Conservation (phyloP, 2,797 vertebrate species). For the Oryzias dopingdopingensis region DNA sequence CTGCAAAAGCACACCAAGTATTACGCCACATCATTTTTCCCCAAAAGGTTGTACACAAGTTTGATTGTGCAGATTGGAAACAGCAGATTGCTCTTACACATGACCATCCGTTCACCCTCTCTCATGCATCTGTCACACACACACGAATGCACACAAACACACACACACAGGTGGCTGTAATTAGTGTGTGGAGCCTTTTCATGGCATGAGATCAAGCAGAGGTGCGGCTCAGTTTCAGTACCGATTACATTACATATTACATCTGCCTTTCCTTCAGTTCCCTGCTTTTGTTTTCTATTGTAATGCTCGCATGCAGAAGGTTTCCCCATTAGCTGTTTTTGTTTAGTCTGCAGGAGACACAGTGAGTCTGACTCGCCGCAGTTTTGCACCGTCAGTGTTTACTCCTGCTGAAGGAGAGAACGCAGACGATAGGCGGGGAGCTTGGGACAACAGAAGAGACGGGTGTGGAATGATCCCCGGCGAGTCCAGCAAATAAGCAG, state of each 20-base stretch:
- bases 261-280: conserved; percentile 48
- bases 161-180: conserved; percentile 74
- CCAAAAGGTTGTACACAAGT: conserved; percentile 10
- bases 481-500: conserved; percentile 21
- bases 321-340: conserved; percentile 51
- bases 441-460: conserved; percentile 46
- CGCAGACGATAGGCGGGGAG: conserved; percentile 34
- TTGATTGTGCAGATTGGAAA: conserved; percentile 43
- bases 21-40: conserved; percentile 31
- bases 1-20: background rate
- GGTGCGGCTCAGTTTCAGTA: conserved; percentile 57
- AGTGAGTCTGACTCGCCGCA: conserved; percentile 40
- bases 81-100: conserved; percentile 46
- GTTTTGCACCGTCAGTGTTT: conserved; percentile 30
- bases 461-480: conserved; percentile 29
- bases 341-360: conserved; percentile 66
- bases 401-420: conserved; percentile 19
- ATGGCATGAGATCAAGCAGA: conserved; percentile 71
- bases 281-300: conserved; percentile 19
- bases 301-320: conserved; percentile 38
- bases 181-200: conserved; percentile 68
- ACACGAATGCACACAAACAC: conserved; percentile 19
- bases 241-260: conserved; percentile 30
- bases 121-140: conserved; percentile 24
- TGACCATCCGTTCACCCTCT: conserved; percentile 36